Evolutionary conservation across 2,797 vertebrate genomes (phyloP), one percentile per base, ranked within the genome.

Genomic region (Amphiprion clarkii): DNA sequence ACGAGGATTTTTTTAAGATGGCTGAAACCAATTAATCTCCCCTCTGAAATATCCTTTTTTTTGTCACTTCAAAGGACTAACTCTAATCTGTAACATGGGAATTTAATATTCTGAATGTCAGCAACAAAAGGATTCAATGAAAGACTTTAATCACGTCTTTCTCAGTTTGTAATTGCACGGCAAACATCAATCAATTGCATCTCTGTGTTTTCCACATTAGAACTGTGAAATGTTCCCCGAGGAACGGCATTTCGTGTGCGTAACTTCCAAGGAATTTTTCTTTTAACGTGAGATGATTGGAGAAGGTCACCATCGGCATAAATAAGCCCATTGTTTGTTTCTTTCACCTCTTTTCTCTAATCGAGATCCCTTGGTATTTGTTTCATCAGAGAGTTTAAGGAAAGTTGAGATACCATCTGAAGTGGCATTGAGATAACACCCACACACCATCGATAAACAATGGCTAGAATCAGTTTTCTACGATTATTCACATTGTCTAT

Each of bases 1-100:
- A 84, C 16, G 14, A 67, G 70, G 52, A 33, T 71, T 68, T 88
- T 88, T 71, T 71, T 76, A 65, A 73, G 39, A 79, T 74, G 62
- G 70, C 84, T 77, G 71, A 73, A 80, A 58, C 67, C 66, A 89
- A 89, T 93, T 89, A 84, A 89, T 90, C 89, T 85, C 53, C 72
- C 33, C 79, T 88, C 82, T 62, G 52, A 78, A 82, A 82, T 80
- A 57, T 76, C 36, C 54, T 78, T 82, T 55, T 86, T 87, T 77
- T 46, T 74, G 63, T 83, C 72, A 65, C 82, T 87, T 87, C 72
- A 88, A 83, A 88, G 42, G 42, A 82, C 72, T 52, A 29, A 78
- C 33, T 80, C 39, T 75, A 81, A 88, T 88, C 70, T 83, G 67
- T 58, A 60, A 76, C 65, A 73, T 66, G 39, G 74, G 78, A 68